Base-by-base conservation (phyloP, 2,797 vertebrate species). In the Sus cebifrons region DNA sequence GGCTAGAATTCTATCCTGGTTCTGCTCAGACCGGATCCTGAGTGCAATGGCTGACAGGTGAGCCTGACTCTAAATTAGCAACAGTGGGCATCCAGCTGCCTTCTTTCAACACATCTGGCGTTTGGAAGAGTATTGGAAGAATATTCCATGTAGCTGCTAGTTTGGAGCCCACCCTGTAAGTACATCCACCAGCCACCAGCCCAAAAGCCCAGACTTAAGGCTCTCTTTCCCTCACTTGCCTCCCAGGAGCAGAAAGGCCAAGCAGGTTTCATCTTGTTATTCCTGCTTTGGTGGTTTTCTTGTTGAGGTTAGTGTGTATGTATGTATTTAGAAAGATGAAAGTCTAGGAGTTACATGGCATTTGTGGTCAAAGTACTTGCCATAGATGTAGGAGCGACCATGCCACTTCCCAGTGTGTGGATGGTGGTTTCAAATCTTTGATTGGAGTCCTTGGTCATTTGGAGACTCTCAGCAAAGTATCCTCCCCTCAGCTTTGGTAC, bases 351-450 rank as follows among this genome's bases (percentile, higher is more conserved):
- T 79, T 68, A 58, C 7, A 9, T 60, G 52, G 70, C 49, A 17
- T 23, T 83, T 70, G 62, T 75, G 52, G 36, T 78, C 68, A 81
- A 68, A 87, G 58, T 49, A 54, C 54, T 75, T 64, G n/a, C 79
- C 27, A 27, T 65, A 84, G 75, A 52, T 65, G 12, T 49, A 58
- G 49, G 73, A 87, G 71, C 20, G 75, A 56, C 77, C 3, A 0
- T n/a, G 40, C 20, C 15, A 54, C 36, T 64, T 82, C 12, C 29
- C 6, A 14, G 74, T 86, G 15, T 21, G 1, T 49, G 23, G 52
- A 91, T 78, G 25, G 25, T 71, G 15, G 49, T 70, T 89, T 84
- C 68, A 49, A n/a, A 62, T 36, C 58, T 95, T 91, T 70, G 44
- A 83, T 6, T 36, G 67, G 40, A 84, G 29, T 62, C 21, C 8